Evolutionary conservation across 2,797 vertebrate genomes (phyloP).

Genomic region (Heteromormyrus szaboi): DNA sequence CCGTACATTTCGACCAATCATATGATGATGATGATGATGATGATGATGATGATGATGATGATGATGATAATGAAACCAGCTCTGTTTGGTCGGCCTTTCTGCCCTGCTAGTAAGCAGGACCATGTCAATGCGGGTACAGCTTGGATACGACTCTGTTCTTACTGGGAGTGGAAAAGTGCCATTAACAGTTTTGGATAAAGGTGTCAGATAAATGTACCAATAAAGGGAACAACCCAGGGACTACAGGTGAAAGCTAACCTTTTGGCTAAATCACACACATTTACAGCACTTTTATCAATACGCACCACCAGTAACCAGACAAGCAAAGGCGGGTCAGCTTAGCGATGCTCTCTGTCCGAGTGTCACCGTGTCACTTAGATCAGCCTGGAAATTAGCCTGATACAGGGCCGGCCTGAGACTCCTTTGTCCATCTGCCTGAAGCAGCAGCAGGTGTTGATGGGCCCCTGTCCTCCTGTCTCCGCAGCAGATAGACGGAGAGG

Average conservation of each 20-base stretch:
- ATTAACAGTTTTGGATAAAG: not conserved
- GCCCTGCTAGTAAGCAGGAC: not conserved
- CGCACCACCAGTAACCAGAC: not conserved
- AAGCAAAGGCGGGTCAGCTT: not conserved
- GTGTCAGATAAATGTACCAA: not conserved
- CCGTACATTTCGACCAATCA: not conserved
- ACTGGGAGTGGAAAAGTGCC: not conserved
- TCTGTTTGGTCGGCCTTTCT: not conserved
- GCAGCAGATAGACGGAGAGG: slow-evolving; percentile 73
- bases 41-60: not conserved
- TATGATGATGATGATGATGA: not conserved
- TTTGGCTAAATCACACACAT: not conserved
- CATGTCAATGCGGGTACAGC: not conserved
- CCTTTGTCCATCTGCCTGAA: not conserved
- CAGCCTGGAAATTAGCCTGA: not conserved
- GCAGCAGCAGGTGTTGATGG: not conserved
- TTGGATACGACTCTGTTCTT: not conserved
- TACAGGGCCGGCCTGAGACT: not conserved
- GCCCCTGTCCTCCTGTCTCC: slow-evolving; percentile 5
- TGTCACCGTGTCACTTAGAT: not conserved
- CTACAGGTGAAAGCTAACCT: not conserved
- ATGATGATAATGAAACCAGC: not conserved
- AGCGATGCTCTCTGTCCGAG: not conserved
- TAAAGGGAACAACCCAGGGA: not conserved
- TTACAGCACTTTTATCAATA: not conserved